Evolutionary conservation across 2,888 invertebrate genomes (phyloP).

Genomic region (Polylopha cassiicola): DNA sequence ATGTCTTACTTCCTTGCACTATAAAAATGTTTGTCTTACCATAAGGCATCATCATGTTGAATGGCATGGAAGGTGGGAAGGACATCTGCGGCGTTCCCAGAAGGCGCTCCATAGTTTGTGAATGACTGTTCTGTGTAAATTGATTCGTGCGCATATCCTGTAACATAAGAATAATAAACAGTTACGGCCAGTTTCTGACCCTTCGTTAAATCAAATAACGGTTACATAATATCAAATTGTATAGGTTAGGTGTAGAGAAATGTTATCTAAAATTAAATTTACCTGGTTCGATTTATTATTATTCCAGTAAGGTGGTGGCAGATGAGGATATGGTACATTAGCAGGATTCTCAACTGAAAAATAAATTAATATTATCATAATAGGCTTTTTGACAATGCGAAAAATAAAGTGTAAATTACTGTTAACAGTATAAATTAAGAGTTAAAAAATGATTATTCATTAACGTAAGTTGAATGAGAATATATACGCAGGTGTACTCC

Average conservation of each 20-base stretch:
- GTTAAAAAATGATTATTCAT: too few relatives aligned
- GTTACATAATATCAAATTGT: too few relatives aligned
- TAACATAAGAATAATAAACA: slow-evolving; percentile 17
- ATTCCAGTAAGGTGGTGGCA: slow-evolving; percentile 62
- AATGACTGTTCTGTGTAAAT: slow-evolving; percentile 71
- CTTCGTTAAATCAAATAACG: too few relatives aligned
- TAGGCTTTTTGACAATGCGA: slow-evolving; percentile 1
- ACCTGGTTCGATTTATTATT: slow-evolving; percentile 66
- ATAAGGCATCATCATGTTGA: slow-evolving; percentile 71
- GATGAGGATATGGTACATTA: slow-evolving; percentile 52
- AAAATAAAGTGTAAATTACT: too few relatives aligned
- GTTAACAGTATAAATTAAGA: too few relatives aligned
- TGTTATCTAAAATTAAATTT: slow-evolving; percentile 14
- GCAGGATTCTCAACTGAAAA: slow-evolving; percentile 48
- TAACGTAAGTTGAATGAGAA: too few relatives aligned
- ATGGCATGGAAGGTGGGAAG: slow-evolving; percentile 64
- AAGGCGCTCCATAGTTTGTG: slow-evolving; percentile 69
- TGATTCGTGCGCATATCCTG: slow-evolving; percentile 69
- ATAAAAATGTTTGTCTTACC: slow-evolving; percentile 45
- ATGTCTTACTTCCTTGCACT: too few relatives aligned
- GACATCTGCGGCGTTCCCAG: slow-evolving; percentile 61
- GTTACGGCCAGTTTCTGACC: not conserved
- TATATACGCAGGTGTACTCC: too few relatives aligned
- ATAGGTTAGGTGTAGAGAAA: too few relatives aligned
- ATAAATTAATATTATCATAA: slow-evolving; percentile 10